Percentiles rank a stretch among this genome's conserved stretches.
Evolutionary conservation across 2,113 vertebrate species (phyloP).

Genomic region (Pipra filicauda): DNA sequence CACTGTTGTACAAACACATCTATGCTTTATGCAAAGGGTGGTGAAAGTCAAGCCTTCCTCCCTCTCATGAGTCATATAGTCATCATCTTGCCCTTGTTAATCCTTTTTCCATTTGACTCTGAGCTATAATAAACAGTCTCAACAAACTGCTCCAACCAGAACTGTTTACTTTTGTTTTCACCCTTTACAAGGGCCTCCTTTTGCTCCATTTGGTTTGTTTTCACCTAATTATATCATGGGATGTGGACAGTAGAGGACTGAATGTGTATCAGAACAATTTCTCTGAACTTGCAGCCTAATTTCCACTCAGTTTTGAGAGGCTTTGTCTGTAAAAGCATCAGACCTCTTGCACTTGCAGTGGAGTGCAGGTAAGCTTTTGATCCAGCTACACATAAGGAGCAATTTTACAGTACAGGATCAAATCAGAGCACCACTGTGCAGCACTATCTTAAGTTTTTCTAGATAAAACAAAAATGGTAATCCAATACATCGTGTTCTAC

Average conservation of each 20-base stretch:
- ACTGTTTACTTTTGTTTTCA: background rate
- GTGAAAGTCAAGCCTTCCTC: background rate
- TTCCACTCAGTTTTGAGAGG: background rate
- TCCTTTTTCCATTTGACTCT: background rate
- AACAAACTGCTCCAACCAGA: background rate
- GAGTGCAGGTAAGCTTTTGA: background rate
- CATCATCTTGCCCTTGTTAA: background rate
- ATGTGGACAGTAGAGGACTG: background rate
- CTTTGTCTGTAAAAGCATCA: background rate
- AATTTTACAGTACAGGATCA: background rate
- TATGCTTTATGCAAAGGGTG: background rate
- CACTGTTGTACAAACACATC: background rate
- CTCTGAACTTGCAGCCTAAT: background rate
- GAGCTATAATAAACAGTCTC: background rate
- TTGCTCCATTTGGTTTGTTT: background rate
- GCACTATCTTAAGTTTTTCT: background rate
- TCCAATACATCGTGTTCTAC: background rate
- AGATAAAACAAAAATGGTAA: background rate
- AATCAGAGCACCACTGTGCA: background rate
- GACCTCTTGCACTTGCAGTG: background rate
- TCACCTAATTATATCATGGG: background rate
- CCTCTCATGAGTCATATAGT: background rate
- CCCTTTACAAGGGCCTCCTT: background rate
- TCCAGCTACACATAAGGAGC: rapidly evolving
- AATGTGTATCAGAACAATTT: background rate